These are phyloP conservation scores for Nothobranchius furzeri DNA, from an alignment of 2,113 vertebrate species.

Conservation along the genomic window DNA sequence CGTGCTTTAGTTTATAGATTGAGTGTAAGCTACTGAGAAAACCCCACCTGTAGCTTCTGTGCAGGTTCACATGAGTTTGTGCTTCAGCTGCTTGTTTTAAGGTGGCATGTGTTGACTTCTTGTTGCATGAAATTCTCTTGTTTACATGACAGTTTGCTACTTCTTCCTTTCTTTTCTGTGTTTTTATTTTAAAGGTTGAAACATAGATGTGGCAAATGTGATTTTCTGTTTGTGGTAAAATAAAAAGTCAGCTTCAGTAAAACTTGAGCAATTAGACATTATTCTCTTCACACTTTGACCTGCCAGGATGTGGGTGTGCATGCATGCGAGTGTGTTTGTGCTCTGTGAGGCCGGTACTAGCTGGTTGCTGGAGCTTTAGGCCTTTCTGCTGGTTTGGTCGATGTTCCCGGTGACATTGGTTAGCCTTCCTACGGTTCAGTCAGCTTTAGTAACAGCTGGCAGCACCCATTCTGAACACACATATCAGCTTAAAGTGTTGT, in stretches of 20 bases:
- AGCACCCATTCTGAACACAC: conserved; percentile 62
- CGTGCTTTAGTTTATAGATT: neutral
- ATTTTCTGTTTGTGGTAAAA: neutral
- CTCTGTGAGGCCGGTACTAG: conserved; percentile 24
- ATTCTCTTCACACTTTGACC: conserved; percentile 4
- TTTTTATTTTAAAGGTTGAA: no score
- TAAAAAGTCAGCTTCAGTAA: conserved; percentile 17
- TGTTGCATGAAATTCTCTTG: neutral
- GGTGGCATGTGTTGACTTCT: neutral
- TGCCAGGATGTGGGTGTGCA: neutral
- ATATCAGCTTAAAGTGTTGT: conserved; percentile 29
- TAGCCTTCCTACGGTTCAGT: conserved; percentile 6
- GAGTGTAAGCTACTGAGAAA: conserved; percentile 19
- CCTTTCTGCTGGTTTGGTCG: neutral
- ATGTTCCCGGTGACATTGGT: neutral
- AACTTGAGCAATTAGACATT: neutral
- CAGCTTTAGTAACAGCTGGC: conserved; percentile 61
- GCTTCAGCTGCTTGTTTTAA: neutral
- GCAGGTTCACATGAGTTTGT: conserved; percentile 31
- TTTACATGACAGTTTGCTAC: no score
- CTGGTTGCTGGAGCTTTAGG: conserved; percentile 46
- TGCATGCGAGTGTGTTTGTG: neutral
- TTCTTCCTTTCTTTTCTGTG: no score
- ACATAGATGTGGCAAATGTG: neutral
- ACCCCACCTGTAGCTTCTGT: conserved; percentile 27